These are phyloP conservation scores for Ectemnius cavifrons DNA, from an alignment of 2,888 invertebrate species.

Conservation along the genomic window DNA sequence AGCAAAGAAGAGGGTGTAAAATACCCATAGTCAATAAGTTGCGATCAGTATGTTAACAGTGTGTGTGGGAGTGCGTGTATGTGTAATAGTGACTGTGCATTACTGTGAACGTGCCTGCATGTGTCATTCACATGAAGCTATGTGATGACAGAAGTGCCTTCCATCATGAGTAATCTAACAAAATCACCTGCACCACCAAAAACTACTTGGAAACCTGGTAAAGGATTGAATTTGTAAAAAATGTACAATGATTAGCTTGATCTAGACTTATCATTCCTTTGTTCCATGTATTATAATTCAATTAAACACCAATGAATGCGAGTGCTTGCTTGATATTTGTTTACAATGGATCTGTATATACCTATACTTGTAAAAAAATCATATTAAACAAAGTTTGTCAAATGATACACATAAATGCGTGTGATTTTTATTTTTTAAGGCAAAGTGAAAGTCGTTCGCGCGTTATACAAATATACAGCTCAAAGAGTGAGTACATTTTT, in stretches of 20 bases:
- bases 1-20: conserved; percentile 84
- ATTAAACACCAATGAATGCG: not conserved
- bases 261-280: too few species aligned
- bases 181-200: conserved; percentile 71
- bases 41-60: not conserved
- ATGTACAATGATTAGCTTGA: too few species aligned
- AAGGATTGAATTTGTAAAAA: conserved; percentile 40
- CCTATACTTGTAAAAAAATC: not conserved
- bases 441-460: conserved; percentile 80
- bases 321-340: too few species aligned
- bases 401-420: conserved; percentile 2
- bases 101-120: conserved; percentile 31
- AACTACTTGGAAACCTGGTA: conserved; percentile 76
- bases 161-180: conserved; percentile 59
- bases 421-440: conserved; percentile 68
- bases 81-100: conserved; percentile 18
- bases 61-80: not conserved
- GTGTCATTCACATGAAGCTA: conserved; percentile 40
- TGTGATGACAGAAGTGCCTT: conserved; percentile 55
- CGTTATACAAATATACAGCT: conserved; percentile 80
- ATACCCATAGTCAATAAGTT: too few species aligned
- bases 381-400: conserved; percentile 10
- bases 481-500: conserved; percentile 78
- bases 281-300: not conserved
- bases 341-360: too few species aligned